phyloP scores from a whole-genome alignment of 2,888 invertebrate genomes.

The Sminthurinus aureus region DNA sequence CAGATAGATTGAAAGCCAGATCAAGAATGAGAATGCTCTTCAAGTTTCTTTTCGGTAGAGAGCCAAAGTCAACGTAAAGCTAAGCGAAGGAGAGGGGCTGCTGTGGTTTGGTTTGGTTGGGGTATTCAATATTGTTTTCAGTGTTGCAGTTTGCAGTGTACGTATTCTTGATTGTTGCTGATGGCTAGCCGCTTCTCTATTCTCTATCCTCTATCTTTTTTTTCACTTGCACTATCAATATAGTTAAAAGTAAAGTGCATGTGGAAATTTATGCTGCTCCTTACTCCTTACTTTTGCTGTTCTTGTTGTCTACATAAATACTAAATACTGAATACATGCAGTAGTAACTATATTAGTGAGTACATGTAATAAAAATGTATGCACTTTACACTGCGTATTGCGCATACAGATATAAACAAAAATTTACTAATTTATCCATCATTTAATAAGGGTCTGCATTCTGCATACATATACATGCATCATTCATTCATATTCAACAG shows the following conservation, averaged over 20 bases:
- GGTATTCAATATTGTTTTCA: too few species aligned
- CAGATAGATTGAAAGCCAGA: slow-evolving; percentile 11
- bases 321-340: too few species aligned
- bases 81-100: neutral
- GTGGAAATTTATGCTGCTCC: neutral
- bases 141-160: neutral
- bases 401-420: too few species aligned
- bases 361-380: too few species aligned
- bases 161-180: neutral
- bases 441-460: too few species aligned
- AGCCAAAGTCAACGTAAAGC: neutral
- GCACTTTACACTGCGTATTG: neutral
- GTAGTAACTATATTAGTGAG: too few species aligned
- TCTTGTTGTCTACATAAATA: too few species aligned
- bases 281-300: too few species aligned
- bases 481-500: too few species aligned
- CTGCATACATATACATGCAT: too few species aligned
- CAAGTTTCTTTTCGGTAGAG: slow-evolving; percentile 16
- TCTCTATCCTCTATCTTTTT: neutral
- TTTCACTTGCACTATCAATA: neutral
- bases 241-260: neutral
- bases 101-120: neutral
- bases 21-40: slow-evolving; percentile 16
- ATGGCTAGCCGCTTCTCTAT: neutral
- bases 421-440: too few species aligned